Evolutionary conservation across 2,797 vertebrate genomes (phyloP).

Genomic region (Coranthus polyacanthus): DNA sequence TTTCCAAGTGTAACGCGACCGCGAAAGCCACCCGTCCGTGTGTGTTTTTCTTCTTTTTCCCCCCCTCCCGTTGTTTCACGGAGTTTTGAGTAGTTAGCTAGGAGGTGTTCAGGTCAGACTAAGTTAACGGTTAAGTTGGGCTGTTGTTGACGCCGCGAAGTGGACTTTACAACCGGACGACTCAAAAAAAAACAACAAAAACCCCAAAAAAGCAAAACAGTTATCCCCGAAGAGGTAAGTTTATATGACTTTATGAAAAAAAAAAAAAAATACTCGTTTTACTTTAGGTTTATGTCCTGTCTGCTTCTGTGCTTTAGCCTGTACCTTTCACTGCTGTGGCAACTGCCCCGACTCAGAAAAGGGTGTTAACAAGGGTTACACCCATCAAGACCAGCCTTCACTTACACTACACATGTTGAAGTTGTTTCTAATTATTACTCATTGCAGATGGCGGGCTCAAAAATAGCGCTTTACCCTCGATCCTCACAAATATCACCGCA

Average conservation of each 20-base stretch:
- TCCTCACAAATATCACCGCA: too few species aligned
- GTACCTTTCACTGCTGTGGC: too few species aligned
- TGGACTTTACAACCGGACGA: slow-evolving; percentile 34
- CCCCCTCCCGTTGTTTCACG: neutral
- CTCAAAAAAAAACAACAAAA: neutral
- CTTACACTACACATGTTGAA: too few species aligned
- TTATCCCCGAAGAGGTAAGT: slow-evolving; percentile 57
- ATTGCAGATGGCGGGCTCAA: too few species aligned
- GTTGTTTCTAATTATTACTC: too few species aligned
- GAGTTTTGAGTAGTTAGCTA: slow-evolving; percentile 17
- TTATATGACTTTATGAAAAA: neutral
- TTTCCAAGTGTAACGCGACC: neutral
- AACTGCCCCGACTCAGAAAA: too few species aligned
- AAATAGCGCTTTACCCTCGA: too few species aligned
- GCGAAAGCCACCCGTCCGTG: neutral
- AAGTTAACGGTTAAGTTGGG: slow-evolving; percentile 60
- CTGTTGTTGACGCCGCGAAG: slow-evolving; percentile 38
- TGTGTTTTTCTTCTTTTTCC: too few species aligned
- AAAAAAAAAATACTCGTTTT: neutral
- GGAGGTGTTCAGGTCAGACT: slow-evolving; percentile 30
- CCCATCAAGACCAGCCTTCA: slow-evolving; percentile 34
- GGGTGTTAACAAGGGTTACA: slow-evolving; percentile 52
- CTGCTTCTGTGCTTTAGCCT: too few species aligned
- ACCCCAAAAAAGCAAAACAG: too few species aligned
- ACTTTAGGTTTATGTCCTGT: neutral